Conservation (phyloP, 2,113 vertebrate species). For the Pantherophis guttatus region DNA sequence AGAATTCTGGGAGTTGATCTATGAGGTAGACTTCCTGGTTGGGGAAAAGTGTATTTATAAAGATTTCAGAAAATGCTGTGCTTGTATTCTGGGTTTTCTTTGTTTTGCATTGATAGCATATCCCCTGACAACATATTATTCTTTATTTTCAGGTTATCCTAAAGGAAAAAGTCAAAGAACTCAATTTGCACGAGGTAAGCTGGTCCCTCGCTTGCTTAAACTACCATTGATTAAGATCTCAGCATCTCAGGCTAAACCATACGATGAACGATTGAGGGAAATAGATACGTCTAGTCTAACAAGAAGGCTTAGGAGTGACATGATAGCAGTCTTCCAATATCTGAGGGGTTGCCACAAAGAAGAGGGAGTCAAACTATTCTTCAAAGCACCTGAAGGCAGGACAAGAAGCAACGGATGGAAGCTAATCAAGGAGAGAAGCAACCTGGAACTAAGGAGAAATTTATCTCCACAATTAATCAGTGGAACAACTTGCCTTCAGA, state of each 20-base stretch:
- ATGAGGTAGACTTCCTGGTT: not conserved
- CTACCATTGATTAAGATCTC: not conserved
- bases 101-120: not conserved
- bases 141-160: slow-evolving; percentile 88
- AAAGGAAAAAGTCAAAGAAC: slow-evolving; percentile 98
- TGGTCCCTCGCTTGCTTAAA: not conserved
- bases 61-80: not conserved
- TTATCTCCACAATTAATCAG: too few species aligned
- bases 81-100: not conserved
- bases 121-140: not conserved
- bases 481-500: too few species aligned
- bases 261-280: not conserved
- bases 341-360: too few species aligned
- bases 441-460: too few species aligned
- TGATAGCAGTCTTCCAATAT: not conserved
- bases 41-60: not conserved
- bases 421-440: too few species aligned
- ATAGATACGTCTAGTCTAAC: not conserved
- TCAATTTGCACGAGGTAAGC: slow-evolving; percentile 97
- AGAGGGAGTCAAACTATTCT: not conserved
- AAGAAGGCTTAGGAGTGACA: not conserved
- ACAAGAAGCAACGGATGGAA: not conserved
- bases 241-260: not conserved
- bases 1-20: not conserved
- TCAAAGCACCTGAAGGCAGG: not conserved